These are phyloP conservation scores for Pseudorectes ferrugineus DNA, from an alignment of 2,113 vertebrate genomes.

Conservation along the genomic window DNA sequence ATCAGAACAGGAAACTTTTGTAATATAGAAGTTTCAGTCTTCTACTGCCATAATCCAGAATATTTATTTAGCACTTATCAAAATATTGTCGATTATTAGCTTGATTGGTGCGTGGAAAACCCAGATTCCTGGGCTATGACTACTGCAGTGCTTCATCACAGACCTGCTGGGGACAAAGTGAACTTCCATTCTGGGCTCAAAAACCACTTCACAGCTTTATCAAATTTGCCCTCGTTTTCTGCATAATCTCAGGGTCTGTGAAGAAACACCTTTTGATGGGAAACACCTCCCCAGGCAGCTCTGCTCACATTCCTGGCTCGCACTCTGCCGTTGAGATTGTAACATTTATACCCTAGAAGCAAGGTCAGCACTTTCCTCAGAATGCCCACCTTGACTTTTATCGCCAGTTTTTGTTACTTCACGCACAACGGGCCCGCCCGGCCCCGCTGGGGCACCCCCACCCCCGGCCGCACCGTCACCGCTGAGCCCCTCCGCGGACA, in stretches of 20 bases:
- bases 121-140: not conserved
- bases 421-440: no score
- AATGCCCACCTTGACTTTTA: rapidly evolving
- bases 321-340: rapidly evolving
- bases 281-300: not conserved
- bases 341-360: rapidly evolving
- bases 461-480: no score
- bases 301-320: not conserved
- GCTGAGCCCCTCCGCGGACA: not conserved
- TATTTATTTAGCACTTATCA: not conserved
- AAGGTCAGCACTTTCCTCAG: rapidly evolving
- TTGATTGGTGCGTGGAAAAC: rapidly evolving
- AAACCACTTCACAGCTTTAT: not conserved
- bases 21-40: not conserved
- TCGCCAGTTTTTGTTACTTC: rapidly evolving
- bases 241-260: not conserved
- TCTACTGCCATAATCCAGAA: not conserved
- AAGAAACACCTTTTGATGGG: not conserved
- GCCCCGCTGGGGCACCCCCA: rapidly evolving
- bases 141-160: not conserved
- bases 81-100: not conserved
- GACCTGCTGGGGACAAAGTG: rapidly evolving
- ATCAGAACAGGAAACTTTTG: not conserved
- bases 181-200: not conserved
- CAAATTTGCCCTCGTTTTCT: not conserved